Percentiles rank a stretch among this genome's conserved stretches.
Evolutionary conservation across 2,113 vertebrate species (phyloP).

Genomic region (Pseudorhombus dupliciocellatus): DNA sequence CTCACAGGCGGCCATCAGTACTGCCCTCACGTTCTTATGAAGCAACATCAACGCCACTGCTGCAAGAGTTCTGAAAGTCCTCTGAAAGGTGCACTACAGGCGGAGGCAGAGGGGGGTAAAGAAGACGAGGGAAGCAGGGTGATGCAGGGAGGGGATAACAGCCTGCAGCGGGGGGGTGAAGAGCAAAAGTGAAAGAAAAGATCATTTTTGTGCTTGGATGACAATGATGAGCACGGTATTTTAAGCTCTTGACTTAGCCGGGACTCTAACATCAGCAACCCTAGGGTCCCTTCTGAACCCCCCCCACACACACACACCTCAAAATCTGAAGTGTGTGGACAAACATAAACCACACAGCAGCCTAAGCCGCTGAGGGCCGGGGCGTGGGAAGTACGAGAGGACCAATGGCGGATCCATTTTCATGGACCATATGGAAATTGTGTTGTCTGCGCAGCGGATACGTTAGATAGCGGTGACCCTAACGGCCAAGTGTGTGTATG

Average conservation of each 20-base stretch:
- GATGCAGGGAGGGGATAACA: constrained; percentile 3
- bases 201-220: constrained; percentile 81
- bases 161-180: background rate
- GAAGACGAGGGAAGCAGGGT: constrained; percentile 5
- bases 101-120: constrained; percentile 14
- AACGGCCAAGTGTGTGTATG: constrained; percentile 90
- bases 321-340: constrained; percentile 37
- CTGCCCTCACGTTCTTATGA: constrained; percentile 95
- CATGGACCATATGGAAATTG: constrained; percentile 99
- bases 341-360: constrained; percentile 43
- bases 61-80: constrained; percentile 84
- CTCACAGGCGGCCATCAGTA: constrained; percentile 90
- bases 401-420: constrained; percentile 89
- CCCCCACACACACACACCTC: constrained; percentile 27
- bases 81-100: constrained; percentile 82
- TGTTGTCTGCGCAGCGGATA: constrained; percentile 92
- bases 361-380: constrained; percentile 41
- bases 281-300: constrained; percentile 61
- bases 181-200: constrained; percentile 37
- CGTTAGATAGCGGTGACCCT: constrained; percentile 94
- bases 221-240: constrained; percentile 84
- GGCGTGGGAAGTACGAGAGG: constrained; percentile 92
- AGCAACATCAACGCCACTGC: constrained; percentile 89
- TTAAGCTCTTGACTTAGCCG: constrained; percentile 80
- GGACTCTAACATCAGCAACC: constrained; percentile 70